Evolutionary conservation across 2,113 vertebrate genomes (phyloP), one percentile per base, ranked within the genome.

Genomic region (Vimba vimba): DNA sequence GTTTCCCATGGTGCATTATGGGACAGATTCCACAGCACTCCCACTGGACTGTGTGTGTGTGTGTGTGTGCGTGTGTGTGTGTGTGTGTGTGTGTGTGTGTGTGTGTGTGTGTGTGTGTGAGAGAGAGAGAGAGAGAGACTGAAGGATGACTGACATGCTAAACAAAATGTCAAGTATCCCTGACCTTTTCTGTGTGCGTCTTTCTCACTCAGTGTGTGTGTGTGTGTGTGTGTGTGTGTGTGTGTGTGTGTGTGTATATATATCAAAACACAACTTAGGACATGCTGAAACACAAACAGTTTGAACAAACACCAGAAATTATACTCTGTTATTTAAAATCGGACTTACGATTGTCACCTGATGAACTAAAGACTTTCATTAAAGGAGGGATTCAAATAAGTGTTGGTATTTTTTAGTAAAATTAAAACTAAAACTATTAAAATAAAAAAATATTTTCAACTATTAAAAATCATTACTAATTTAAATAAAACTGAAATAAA

Each of bases 1-100:
- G 39, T 69, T 79, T 82, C 80, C 45, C 80, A 82, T 69, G 80
- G 27, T 82, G 80, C 80, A 82, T 82, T 17, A n/a, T 82, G 80
- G 80, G 80, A 82, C 64, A n/a, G 62, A 82, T 82, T 82, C 64
- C 80, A 52, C 64, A 69, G 17, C 27, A n/a, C 19, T 82, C 80
- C 64, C 64, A 3, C 80, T 69, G 62, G 80, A 82, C 77, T 79
- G 57, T 59, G 19, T 75, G 78, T 60, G 77, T 50, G 47, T 47
- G 50, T 52, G 50, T 52, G 50, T 50, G 47, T 50, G 47, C 13
- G 47, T 59, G 57, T 21, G 57, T 82, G 62, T 10, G 43, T 47
- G 43, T 25, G 45, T 12, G 43, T 45, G 43, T 21, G 52, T 17
- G 52, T 82, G 62, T 9, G 39, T 43, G 39, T 11, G 47, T 47